Base-by-base conservation (phyloP, 2,888 invertebrate genomes). In the Hesperia comma region DNA sequence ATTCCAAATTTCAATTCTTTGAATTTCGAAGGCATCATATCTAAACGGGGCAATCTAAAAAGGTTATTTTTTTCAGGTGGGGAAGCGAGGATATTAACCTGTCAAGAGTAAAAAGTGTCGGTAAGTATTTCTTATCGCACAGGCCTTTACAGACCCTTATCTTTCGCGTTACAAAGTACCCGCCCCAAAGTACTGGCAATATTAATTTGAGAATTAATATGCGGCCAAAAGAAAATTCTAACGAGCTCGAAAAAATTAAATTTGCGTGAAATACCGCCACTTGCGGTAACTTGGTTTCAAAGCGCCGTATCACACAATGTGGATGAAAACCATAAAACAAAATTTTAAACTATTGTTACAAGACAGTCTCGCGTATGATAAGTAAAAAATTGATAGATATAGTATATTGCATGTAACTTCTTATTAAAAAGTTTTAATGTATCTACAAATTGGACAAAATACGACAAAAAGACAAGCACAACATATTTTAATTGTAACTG, bases 151-250 rank as follows among this genome's bases (percentile, higher is more conserved):
- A 68, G 19, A 64, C 69, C 69, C 68, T 68, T 68, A 67, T 67
- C 66, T 67, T 63, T 70, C 68, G 61, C 51, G 53, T 46, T 66
- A 43, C 61, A 66, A 64, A 64, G 66, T 61, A 61, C 62, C 51
- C 51, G 40, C 68, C 55, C 51, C 67, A 68, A 71, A 70, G 68
- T 69, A 73, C 70, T 74, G 62, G 68, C 66, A 68, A 72, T 76
- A 78, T 78, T 79, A 78, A 77, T 78, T 75, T 73, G 66, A 69
- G 70, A 75, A 75, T 74, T 74, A 74, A 75, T 77, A 77, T 76
- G 74, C 71, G 69, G 21, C 15, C 51, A 53, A 69, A 70, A 70
- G 60, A 67, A 70, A 69, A 69, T 68, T 68, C 66, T 67, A 64
- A 68, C 58, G 55, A 58, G 61, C 55, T 49, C 49, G 37, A 43